Evolutionary conservation across 92 coral and sea anemone genomes (phyloP).

Genomic region (Porites cylindrica): DNA sequence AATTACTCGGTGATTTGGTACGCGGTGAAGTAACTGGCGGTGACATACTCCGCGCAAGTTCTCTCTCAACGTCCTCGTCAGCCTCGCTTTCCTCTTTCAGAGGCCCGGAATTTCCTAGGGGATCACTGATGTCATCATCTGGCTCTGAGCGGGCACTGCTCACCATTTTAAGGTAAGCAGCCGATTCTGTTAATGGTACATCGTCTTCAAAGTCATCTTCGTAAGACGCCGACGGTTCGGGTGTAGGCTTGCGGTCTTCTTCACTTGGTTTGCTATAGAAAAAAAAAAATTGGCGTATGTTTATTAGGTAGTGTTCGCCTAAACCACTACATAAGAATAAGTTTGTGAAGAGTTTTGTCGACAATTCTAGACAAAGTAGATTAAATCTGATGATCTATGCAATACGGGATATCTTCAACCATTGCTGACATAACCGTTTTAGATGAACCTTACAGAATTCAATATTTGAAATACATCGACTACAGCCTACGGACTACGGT

Average conservation of each 20-base stretch:
- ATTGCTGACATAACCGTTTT: too few relatives aligned
- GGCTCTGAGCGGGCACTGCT: slow-evolving; percentile 86
- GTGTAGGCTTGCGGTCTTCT: slow-evolving; percentile 39
- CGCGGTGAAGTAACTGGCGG: slow-evolving; percentile 85
- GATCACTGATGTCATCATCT: slow-evolving; percentile 69
- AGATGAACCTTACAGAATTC: too few relatives aligned
- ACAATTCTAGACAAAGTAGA: too few relatives aligned
- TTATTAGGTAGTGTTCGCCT: too few relatives aligned
- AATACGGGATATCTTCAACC: too few relatives aligned
- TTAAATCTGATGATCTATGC: too few relatives aligned
- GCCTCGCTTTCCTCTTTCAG: slow-evolving; percentile 76
- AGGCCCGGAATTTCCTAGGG: slow-evolving; percentile 63
- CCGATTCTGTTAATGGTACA: slow-evolving; percentile 91
- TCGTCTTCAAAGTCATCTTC: slow-evolving; percentile 95
- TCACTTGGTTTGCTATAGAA: slow-evolving; percentile 35
- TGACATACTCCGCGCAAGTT: slow-evolving; percentile 85
- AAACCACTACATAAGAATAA: too few relatives aligned
- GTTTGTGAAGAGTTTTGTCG: too few relatives aligned
- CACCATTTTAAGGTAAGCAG: slow-evolving; percentile 92
- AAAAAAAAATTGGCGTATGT: too few relatives aligned
- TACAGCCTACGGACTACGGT: too few relatives aligned
- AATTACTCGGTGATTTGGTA: slow-evolving; percentile 66
- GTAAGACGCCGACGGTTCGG: slow-evolving; percentile 74
- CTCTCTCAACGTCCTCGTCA: slow-evolving; percentile 85
- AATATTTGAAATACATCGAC: too few relatives aligned